Percentiles rank a stretch among this genome's conserved stretches.
Evolutionary conservation across 2,888 invertebrate species (phyloP).

Genomic region (Bembecia ichneumoniformis): DNA sequence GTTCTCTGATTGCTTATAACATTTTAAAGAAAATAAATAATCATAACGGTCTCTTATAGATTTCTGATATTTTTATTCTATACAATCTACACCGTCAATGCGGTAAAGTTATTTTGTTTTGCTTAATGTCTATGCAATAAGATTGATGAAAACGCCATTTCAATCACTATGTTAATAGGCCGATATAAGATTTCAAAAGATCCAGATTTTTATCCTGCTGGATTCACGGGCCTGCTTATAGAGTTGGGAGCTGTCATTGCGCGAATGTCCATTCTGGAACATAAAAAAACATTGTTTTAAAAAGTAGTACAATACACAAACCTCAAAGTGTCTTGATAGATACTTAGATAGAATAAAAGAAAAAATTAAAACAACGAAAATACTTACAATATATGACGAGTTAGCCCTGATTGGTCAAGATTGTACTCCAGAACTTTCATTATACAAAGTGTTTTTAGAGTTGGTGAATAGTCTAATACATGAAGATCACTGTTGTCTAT

Average conservation of each 20-base stretch:
- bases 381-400: constrained; percentile 75
- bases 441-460: constrained; percentile 80
- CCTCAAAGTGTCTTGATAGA: neutral
- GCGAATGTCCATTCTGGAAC: constrained; percentile 75
- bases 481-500: constrained; percentile 88
- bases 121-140: too few relatives aligned
- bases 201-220: constrained; percentile 32
- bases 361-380: neutral
- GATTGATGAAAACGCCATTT: too few relatives aligned
- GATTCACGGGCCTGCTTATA: constrained; percentile 70
- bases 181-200: too few relatives aligned
- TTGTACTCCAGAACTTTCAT: constrained; percentile 76
- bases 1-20: too few relatives aligned
- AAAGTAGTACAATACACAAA: neutral
- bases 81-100: too few relatives aligned
- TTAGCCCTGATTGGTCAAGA: constrained; percentile 75
- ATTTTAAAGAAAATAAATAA: too few relatives aligned
- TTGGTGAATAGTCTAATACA: constrained; percentile 84
- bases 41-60: too few relatives aligned
- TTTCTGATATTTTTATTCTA: too few relatives aligned
- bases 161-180: too few relatives aligned
- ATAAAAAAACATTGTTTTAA: constrained; percentile 10
- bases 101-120: too few relatives aligned
- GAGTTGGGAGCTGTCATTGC: constrained; percentile 80
- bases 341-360: too few relatives aligned